Conservation (phyloP, 2,113 vertebrate species). For the Mugil cephalus region DNA sequence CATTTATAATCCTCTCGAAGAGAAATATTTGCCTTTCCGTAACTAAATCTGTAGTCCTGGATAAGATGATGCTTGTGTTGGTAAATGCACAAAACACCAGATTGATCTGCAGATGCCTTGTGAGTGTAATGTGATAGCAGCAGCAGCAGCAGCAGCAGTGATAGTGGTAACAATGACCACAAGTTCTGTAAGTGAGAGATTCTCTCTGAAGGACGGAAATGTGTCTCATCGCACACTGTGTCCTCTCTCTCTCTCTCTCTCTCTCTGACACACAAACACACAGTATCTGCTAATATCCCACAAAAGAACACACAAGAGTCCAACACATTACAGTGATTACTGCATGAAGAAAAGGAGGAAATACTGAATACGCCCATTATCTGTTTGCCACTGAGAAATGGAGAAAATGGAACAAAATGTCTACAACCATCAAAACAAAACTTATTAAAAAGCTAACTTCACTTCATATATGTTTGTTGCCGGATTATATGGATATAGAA, state of each 20-base stretch:
- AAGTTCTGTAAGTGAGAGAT: constrained; percentile 30
- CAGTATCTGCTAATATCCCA: constrained; percentile 4
- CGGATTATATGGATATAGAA: too few species aligned
- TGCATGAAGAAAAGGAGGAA: background rate
- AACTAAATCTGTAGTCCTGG: background rate
- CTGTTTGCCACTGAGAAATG: too few species aligned
- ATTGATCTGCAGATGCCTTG: constrained; percentile 20
- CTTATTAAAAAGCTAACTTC: too few species aligned
- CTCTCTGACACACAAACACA: background rate
- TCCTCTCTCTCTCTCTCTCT: constrained; percentile 8
- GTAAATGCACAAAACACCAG: constrained; percentile 28
- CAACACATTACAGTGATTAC: background rate
- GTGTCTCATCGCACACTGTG: background rate
- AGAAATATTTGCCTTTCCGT: background rate
- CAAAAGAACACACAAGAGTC: background rate
- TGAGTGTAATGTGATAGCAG: constrained; percentile 30
- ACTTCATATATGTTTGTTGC: too few species aligned
- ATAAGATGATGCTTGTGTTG: background rate
- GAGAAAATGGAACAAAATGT: too few species aligned
- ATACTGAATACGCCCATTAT: background rate
- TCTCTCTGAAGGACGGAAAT: background rate
- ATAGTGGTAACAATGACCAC: constrained; percentile 16
- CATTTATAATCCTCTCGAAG: background rate
- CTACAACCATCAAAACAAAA: background rate
- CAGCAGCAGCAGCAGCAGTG: constrained; percentile 21